Conservation (phyloP, 2,888 invertebrate genomes). For the Neoitamus cyanurus region DNA sequence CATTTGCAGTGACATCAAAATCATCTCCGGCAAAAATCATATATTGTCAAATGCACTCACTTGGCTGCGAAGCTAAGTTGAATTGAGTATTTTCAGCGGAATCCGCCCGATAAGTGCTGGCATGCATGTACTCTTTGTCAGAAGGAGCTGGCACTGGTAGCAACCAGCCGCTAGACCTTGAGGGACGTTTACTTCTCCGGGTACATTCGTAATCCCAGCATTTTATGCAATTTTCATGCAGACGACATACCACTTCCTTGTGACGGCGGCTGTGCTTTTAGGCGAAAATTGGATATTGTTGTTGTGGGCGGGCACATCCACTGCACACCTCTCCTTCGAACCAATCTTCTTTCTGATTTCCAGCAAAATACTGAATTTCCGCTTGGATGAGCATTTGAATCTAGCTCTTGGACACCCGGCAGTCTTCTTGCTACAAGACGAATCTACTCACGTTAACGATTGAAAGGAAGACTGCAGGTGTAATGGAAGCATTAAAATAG, state of each 20-base stretch:
- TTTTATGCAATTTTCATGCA: constrained; percentile 22
- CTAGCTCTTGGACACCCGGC: not conserved
- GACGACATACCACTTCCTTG: constrained; percentile 5
- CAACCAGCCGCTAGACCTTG: not conserved
- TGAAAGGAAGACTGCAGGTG: not conserved
- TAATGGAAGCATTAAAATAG: not conserved
- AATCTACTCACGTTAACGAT: not conserved
- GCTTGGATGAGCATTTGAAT: not conserved
- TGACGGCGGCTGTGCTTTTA: constrained; percentile 26
- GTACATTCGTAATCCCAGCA: not conserved
- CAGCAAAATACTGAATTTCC: not conserved
- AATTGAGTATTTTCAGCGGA: constrained; percentile 15
- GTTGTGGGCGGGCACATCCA: constrained; percentile 28
- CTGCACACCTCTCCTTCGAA: constrained; percentile 10
- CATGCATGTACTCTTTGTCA: not conserved
- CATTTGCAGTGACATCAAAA: constrained; percentile 29
- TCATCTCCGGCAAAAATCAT: constrained; percentile 15
- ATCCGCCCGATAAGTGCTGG: not conserved
- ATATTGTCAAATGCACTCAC: constrained; percentile 28
- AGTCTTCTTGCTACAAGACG: not conserved
- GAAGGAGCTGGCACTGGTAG: not conserved
- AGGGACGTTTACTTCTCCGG: not conserved
- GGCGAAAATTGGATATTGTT: constrained; percentile 38
- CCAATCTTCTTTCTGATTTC: constrained; percentile 18
- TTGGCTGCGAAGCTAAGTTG: constrained; percentile 9